A percentile compares a stretch with the other conserved stretches of the same genome.
Conservation (phyloP, 64 coral and sea anemone species). For the Actinia equina region DNA sequence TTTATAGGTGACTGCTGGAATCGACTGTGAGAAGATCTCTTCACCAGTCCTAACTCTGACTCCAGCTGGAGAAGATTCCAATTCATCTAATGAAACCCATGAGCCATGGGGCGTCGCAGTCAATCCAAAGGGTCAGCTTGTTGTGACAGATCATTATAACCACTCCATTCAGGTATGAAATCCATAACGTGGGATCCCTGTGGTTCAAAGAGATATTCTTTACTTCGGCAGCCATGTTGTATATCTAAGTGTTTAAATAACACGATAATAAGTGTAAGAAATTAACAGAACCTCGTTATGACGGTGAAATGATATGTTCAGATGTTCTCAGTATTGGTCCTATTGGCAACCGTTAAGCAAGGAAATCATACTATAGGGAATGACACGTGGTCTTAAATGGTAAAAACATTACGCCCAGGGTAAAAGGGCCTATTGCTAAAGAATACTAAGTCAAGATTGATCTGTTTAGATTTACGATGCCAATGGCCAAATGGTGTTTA, state of each 20-base stretch:
- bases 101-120: slow-evolving; percentile 78
- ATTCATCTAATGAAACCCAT: slow-evolving; percentile 56
- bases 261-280: no score
- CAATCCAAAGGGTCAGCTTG: slow-evolving; percentile 59
- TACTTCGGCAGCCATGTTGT: no score
- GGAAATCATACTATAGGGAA: no score
- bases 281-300: no score
- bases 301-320: no score
- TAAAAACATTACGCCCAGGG: no score
- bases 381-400: no score
- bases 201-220: neutral
- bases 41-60: slow-evolving; percentile 59
- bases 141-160: slow-evolving; percentile 81
- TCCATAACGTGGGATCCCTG: neutral
- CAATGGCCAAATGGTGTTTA: slow-evolving; percentile 55
- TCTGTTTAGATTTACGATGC: slow-evolving; percentile 62
- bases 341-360: no score
- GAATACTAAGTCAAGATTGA: no score
- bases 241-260: no score
- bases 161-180: slow-evolving; percentile 49
- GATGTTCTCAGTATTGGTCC: no score
- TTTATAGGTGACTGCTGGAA: slow-evolving; percentile 65
- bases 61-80: slow-evolving; percentile 26
- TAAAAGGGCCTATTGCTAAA: no score
- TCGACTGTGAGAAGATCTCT: slow-evolving; percentile 78